Percentiles rank a stretch among this genome's conserved stretches.
Conservation (phyloP, 92 coral and sea anemone species). For the Chrysogorgia sp. region DNA sequence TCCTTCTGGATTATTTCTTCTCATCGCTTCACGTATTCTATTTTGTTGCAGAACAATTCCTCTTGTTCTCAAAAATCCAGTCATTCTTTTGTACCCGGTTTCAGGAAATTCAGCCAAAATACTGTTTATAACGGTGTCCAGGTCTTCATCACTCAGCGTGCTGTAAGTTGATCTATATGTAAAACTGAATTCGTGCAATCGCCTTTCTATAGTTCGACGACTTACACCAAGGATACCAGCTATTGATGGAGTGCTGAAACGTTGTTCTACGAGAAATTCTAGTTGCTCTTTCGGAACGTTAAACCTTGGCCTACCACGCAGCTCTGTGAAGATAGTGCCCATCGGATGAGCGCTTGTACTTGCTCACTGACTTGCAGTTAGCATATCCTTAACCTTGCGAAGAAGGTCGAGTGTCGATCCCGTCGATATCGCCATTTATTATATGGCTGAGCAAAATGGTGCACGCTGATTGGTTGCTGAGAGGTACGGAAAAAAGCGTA, state of each 20-base stretch:
- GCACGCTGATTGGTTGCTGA: too few species aligned
- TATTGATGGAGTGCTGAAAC: conserved; percentile 48
- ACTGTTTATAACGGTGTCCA: too few species aligned
- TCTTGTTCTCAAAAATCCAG: conserved; percentile 14
- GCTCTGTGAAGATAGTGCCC: conserved; percentile 42
- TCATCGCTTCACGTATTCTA: too few species aligned
- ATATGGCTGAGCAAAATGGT: too few species aligned
- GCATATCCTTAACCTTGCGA: conserved; percentile 41
- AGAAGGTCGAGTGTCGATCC: conserved; percentile 50
- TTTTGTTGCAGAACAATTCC: conserved; percentile 7
- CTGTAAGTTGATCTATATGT: conserved; percentile 44
- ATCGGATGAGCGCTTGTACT: conserved; percentile 16
- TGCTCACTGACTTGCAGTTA: too few species aligned
- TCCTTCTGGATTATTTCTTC: conserved; percentile 25
- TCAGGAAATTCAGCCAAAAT: conserved; percentile 48
- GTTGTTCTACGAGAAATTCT: conserved; percentile 58
- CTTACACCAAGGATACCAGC: conserved; percentile 59
- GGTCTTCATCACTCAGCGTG: conserved; percentile 37
- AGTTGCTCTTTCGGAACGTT: conserved; percentile 47
- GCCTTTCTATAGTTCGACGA: conserved; percentile 57
- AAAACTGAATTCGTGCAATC: conserved; percentile 51
- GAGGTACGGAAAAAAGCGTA: too few species aligned
- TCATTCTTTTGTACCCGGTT: conserved; percentile 54
- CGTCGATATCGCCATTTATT: conserved; percentile 41
- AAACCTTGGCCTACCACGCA: conserved; percentile 59